Evolutionary conservation across 2,113 vertebrate species (phyloP).

Genomic region (Toxostoma redivivum): DNA sequence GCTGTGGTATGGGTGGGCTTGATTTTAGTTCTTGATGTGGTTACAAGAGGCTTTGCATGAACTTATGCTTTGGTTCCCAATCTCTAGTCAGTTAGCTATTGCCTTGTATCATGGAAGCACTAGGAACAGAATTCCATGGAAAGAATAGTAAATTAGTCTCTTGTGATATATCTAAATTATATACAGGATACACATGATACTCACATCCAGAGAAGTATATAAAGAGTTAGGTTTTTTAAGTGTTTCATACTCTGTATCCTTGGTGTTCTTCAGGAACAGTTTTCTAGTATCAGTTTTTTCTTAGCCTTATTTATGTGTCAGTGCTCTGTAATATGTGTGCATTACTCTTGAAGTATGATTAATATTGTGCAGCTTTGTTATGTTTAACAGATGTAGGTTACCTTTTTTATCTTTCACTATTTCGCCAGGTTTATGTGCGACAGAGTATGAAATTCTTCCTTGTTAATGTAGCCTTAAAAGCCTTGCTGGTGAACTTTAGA

Average conservation of each 20-base stretch:
- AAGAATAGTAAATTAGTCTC: not conserved
- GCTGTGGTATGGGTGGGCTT: not conserved
- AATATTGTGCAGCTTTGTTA: not conserved
- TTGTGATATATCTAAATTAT: not conserved
- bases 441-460: not conserved
- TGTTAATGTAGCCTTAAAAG: not conserved
- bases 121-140: not conserved
- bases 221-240: not conserved
- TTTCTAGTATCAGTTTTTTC: not conserved
- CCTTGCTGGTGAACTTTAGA: not conserved
- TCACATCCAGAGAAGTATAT: not conserved
- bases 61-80: not conserved
- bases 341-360: not conserved
- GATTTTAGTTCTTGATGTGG: not conserved
- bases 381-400: not conserved
- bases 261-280: not conserved
- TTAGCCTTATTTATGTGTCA: not conserved
- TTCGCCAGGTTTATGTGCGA: not conserved
- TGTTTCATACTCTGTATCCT: not conserved
- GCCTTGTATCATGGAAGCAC: not conserved
- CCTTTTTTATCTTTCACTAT: not conserved
- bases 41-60: not conserved
- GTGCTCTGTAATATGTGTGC: not conserved
- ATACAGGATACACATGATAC: too few species aligned
- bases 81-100: not conserved